Base-by-base conservation (phyloP, 2,113 vertebrate species). In the Clinocottus analis region DNA sequence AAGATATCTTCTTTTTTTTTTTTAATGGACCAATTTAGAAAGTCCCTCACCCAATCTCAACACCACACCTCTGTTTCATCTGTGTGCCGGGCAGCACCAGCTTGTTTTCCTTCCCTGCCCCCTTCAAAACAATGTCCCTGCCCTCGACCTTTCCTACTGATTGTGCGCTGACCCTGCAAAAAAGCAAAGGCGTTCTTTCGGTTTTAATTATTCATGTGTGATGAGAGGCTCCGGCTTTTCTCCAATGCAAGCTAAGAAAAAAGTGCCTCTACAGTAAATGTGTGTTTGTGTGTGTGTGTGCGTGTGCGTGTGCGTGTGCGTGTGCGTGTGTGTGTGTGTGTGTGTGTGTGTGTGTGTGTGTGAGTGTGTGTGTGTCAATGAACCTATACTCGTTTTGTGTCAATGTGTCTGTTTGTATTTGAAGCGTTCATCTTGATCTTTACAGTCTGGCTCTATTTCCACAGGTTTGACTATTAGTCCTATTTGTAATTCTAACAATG, bases 151-250 rank as follows among this genome's bases (percentile, higher is more conserved):
- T 87, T 92, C 85, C 79, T 39, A 82, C 77, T 82, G 87, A 91
- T 87, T 90, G 89, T 87, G 83, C 74, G 87, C 90, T 93, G 90
- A 94, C 90, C 88, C 91, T 92, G 90, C 85, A 90, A 76, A 90
- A 90, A 90, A 87, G 78, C 83, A 83, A 87, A 83, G 85, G 87
- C 79, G 56, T 83, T 87, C 85, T 89, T 87, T 86, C 64, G n/a
- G 60, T 88, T 92, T 94, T 92, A 93, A 94, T 92, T 92, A 94
- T 94, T 94, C 86, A 94, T 92, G 87, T 91, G 85, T 75, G 84
- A 88, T 84, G 89, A 84, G 88, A 91, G 74, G 74, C 80, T 82
- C 76, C 17, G 33, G 80, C 82, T 83, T 43, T 80, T 84, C 80
- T 80, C 63, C 67, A 37, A 85, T 76, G 70, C 75, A 56, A 80